Evolutionary conservation across 2,888 invertebrate genomes (phyloP).

Genomic region (Horisme vitalbata): DNA sequence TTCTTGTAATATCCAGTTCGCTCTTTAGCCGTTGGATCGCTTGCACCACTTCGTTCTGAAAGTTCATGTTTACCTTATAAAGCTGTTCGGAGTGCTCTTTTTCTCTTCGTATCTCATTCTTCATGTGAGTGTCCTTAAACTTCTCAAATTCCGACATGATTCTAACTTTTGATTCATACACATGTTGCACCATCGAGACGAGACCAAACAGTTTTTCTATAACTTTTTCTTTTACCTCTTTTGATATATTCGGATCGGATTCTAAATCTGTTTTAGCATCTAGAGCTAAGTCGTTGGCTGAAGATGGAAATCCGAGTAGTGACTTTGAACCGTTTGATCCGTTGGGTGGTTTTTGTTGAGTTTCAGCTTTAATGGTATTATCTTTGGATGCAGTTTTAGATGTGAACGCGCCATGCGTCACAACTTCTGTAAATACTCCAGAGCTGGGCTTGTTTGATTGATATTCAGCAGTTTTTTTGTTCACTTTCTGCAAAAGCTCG

Average conservation of each 20-base stretch:
- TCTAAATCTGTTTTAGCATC: slow-evolving; percentile 76
- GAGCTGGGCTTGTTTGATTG: slow-evolving; percentile 68
- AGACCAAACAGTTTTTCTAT: slow-evolving; percentile 70
- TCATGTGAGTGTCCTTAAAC: slow-evolving; percentile 70
- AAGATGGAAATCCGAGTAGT: slow-evolving; percentile 71
- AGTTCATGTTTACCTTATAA: slow-evolving; percentile 75
- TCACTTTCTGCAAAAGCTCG: slow-evolving; percentile 66
- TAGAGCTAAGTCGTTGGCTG: slow-evolving; percentile 73
- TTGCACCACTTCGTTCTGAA: slow-evolving; percentile 73
- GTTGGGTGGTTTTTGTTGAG: slow-evolving; percentile 36
- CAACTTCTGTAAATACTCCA: slow-evolving; percentile 74
- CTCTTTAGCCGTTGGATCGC: slow-evolving; percentile 70
- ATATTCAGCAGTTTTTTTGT: slow-evolving; percentile 70
- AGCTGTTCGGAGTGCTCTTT: slow-evolving; percentile 74
- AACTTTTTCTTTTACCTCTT: slow-evolving; percentile 71
- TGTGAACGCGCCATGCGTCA: slow-evolving; percentile 72
- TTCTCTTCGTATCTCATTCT: slow-evolving; percentile 67
- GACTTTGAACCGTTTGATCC: slow-evolving; percentile 59
- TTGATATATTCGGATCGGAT: slow-evolving; percentile 69
- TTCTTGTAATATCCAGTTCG: slow-evolving; percentile 68
- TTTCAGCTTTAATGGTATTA: slow-evolving; percentile 50
- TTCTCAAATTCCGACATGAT: slow-evolving; percentile 73
- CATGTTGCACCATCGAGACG: slow-evolving; percentile 75
- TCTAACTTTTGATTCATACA: slow-evolving; percentile 74
- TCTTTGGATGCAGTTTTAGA: slow-evolving; percentile 56